Percentiles rank a stretch among this genome's conserved stretches.
phyloP scores from a whole-genome alignment of 2,113 vertebrate genomes.

The Sebastes schlegelii region DNA sequence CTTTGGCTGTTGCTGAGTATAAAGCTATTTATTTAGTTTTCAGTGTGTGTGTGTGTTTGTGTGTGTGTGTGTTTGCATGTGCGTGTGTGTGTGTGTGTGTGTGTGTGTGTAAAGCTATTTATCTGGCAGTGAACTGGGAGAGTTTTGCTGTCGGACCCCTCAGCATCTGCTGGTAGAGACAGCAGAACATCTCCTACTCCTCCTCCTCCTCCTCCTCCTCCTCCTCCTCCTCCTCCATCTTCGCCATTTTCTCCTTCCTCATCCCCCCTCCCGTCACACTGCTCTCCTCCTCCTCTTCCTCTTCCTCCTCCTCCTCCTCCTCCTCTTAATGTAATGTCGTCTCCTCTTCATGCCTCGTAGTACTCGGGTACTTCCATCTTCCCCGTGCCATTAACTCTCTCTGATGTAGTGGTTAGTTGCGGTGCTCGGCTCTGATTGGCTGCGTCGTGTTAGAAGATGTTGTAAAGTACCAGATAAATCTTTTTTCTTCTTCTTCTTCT shows the following conservation, averaged over 20 bases:
- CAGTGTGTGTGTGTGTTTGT: constrained; percentile 44
- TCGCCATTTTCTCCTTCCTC: constrained; percentile 1
- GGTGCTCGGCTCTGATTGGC: constrained; percentile 62
- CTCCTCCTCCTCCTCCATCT: constrained; percentile 24
- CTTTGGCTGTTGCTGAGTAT: constrained; percentile 81
- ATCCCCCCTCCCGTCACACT: not conserved
- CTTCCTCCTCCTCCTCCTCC: not conserved
- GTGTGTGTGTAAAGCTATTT: constrained; percentile 65
- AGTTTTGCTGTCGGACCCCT: constrained; percentile 61
- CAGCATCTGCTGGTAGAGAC: constrained; percentile 60
- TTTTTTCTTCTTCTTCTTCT: constrained; percentile 1
- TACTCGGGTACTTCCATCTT: constrained; percentile 55
- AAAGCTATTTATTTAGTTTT: constrained; percentile 80
- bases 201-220: constrained; percentile 33
- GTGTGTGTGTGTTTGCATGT: constrained; percentile 37
- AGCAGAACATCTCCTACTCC: constrained; percentile 58
- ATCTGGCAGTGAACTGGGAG: constrained; percentile 66
- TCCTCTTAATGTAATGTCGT: constrained; percentile 39
- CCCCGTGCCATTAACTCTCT: constrained; percentile 63
- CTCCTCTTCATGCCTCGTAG: constrained; percentile 49
- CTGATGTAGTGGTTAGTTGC: constrained; percentile 50
- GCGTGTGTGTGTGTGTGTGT: constrained; percentile 32
- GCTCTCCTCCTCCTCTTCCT: not conserved
- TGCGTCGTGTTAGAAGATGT: constrained; percentile 40
- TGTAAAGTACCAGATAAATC: constrained; percentile 61